Evolutionary conservation across 2,888 invertebrate species (phyloP).

Genomic region (Drosophila phalerata): DNA sequence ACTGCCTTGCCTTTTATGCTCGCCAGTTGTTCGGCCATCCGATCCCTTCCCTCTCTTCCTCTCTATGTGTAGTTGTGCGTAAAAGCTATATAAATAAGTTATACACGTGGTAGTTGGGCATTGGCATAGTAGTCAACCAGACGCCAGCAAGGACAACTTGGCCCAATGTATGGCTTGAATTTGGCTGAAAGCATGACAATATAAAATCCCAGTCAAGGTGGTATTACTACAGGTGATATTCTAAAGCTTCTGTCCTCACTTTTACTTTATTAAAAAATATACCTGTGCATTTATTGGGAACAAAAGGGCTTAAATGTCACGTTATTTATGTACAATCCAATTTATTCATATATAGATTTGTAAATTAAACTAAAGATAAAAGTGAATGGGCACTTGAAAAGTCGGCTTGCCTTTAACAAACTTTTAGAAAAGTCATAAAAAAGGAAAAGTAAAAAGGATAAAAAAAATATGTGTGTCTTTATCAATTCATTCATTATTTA

Average conservation of each 20-base stretch:
- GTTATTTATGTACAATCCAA: conserved; percentile 15
- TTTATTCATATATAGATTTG: conserved; percentile 16
- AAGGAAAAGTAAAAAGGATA: background rate
- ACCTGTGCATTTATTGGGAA: conserved; percentile 6
- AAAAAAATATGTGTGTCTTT: background rate
- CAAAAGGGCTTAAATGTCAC: conserved; percentile 10
- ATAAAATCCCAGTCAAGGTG: conserved; percentile 5
- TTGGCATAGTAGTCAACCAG: conserved; percentile 49
- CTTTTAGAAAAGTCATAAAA: background rate
- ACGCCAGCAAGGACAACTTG: conserved; percentile 46
- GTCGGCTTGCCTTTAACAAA: background rate
- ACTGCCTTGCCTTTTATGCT: conserved; percentile 57
- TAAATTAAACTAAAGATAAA: conserved; percentile 9
- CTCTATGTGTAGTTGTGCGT: conserved; percentile 72
- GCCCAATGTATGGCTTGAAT: conserved; percentile 23
- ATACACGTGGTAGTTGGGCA: conserved; percentile 61
- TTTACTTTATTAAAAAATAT: conserved; percentile 24
- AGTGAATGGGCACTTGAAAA: background rate
- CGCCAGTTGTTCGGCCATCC: conserved; percentile 38
- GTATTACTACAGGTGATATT: conserved; percentile 11
- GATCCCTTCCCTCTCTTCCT: background rate
- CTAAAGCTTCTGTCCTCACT: conserved; percentile 15
- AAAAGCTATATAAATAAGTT: conserved; percentile 81
- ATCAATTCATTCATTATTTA: conserved; percentile 11
- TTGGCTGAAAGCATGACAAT: conserved; percentile 16